Evolutionary conservation across 2,113 vertebrate species (phyloP), one percentile per base, ranked within the genome.

Genomic region (Garra rufa): DNA sequence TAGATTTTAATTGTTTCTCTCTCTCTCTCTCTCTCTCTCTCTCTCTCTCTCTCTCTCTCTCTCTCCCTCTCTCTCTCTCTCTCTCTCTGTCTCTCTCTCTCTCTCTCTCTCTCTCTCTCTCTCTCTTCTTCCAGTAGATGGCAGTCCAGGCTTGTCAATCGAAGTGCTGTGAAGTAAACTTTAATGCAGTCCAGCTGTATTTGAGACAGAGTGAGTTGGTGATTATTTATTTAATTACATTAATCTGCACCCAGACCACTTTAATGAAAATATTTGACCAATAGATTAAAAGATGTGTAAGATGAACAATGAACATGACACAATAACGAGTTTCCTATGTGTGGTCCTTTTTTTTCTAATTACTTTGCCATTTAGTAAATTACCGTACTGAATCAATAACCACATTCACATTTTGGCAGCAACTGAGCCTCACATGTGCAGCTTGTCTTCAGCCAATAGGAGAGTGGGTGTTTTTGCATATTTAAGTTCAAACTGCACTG

Each of bases 361-460:
- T 28, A 73, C 3, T 38, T 15, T 21, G 6, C 19, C n/a, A 38
- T 38, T 55, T n/a, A 76, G 3, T 3, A 43, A 9, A 26, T 78
- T 17, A 26, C 1, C 43, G 7, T 61, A 26, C 11, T 43, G 11
- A 3, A 44, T 44, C 52, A 43, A 6, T 26, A 44, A 59, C 30
- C 6, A 1, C 34, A 61, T 14, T 61, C 38, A 61, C 21, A 63
- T 28, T 28, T 63, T 6, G 55, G n/a, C 38, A 79, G 4, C 24
- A 46, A 5, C 6, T 59, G n/a, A 43, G 41, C 14, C 2, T 26
- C 3, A 28, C 34, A 9, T 19, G 17, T 19, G 38, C 43, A 48
- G 41, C 4, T 89, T 89, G 55, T 76, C 28, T 30, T 80, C 81
- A 85, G 76, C 75, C 43, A 70, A 76, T 30, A 83, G 87, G 84